phyloP scores from a whole-genome alignment of 1,140 invertebrate genomes.

The Diprion similis region DNA sequence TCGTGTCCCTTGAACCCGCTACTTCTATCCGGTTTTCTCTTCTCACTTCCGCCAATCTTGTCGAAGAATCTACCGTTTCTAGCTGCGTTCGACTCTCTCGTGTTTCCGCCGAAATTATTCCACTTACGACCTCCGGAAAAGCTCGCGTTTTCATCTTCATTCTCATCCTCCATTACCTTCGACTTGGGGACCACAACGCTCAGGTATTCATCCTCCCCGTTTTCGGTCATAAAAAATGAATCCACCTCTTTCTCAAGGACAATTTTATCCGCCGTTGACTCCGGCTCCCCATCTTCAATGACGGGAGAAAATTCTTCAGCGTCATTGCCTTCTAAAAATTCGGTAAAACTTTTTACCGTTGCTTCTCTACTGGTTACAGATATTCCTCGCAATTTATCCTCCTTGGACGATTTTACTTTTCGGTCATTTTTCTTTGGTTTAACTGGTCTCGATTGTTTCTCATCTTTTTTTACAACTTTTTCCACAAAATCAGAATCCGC shows the following conservation, averaged over 20 bases:
- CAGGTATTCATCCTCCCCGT: slow-evolving; percentile 38
- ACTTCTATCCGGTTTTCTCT: slow-evolving; percentile 7
- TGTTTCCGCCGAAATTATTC: background rate
- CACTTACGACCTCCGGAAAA: background rate
- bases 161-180: background rate
- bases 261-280: slow-evolving; percentile 15
- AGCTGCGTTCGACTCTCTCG: background rate
- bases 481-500: background rate
- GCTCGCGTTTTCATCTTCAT: background rate
- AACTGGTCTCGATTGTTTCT: background rate
- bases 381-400: background rate
- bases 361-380: slow-evolving; percentile 38
- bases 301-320: slow-evolving; percentile 16
- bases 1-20: background rate
- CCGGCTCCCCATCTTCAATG: slow-evolving; percentile 1
- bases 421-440: slow-evolving; percentile 10
- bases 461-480: slow-evolving; percentile 13
- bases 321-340: slow-evolving; percentile 33
- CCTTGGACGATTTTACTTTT: slow-evolving; percentile 6
- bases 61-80: slow-evolving; percentile 28
- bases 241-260: slow-evolving; percentile 39
- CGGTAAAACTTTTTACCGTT: slow-evolving; percentile 44
- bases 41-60: slow-evolving; percentile 13
- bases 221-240: slow-evolving; percentile 44
- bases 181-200: slow-evolving; percentile 34